Percentiles rank a stretch among this genome's conserved stretches.
phyloP scores from a whole-genome alignment of 2,888 invertebrate species.

The Tortricodes alternella region DNA sequence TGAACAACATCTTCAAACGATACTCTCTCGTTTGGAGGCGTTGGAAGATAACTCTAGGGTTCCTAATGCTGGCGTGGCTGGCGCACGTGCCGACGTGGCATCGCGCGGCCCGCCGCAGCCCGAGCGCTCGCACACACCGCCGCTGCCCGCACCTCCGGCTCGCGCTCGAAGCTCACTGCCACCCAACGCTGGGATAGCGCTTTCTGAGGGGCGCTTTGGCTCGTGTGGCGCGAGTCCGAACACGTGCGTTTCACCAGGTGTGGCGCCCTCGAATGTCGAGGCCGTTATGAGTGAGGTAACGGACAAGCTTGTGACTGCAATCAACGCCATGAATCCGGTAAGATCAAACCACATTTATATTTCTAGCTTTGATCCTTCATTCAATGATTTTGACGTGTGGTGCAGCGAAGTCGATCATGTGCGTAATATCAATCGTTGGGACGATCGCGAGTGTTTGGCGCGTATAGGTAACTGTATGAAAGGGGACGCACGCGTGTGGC shows the following conservation, averaged over 20 bases:
- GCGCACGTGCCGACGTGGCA: not conserved
- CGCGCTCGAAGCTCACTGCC: no score
- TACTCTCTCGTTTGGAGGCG: not conserved
- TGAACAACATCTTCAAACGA: not conserved
- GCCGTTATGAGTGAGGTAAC: not conserved
- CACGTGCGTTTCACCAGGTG: not conserved
- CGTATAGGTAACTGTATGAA: not conserved
- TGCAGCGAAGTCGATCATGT: not conserved
- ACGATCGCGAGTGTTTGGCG: not conserved
- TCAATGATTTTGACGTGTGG: not conserved
- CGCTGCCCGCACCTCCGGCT: not conserved
- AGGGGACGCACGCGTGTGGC: not conserved
- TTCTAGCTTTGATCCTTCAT: not conserved
- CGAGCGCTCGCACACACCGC: not conserved
- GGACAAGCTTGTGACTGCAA: not conserved
- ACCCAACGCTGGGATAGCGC: no score
- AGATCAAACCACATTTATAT: not conserved
- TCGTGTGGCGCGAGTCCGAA: not conserved
- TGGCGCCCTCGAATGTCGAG: not conserved
- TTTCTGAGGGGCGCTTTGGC: not conserved
- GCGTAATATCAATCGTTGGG: not conserved
- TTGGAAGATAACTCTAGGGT: not conserved
- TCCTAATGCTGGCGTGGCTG: no score
- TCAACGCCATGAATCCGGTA: not conserved
- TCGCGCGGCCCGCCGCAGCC: not conserved